Percentiles rank a stretch among this genome's conserved stretches.
Conservation (phyloP, 1,140 invertebrate species). For the Triops cancriformis region DNA sequence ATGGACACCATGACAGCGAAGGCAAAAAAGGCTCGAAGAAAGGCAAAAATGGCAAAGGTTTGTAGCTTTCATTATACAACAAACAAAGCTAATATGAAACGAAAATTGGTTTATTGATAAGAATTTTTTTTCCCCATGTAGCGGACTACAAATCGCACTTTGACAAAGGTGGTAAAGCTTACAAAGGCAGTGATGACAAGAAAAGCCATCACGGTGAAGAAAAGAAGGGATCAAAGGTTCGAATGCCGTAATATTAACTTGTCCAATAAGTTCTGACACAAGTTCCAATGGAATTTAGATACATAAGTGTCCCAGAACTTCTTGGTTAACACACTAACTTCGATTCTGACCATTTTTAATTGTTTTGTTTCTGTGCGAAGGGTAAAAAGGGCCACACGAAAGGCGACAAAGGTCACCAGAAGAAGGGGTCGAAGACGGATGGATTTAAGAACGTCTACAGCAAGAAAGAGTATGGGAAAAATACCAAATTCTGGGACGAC, state of each 20-base stretch:
- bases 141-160: neutral
- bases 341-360: neutral
- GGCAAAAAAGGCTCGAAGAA: slow-evolving; percentile 20
- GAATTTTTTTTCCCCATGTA: too few species aligned
- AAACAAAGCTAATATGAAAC: too few species aligned
- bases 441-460: slow-evolving; percentile 34
- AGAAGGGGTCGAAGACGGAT: slow-evolving; percentile 21
- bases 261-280: too few species aligned
- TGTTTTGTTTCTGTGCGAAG: neutral
- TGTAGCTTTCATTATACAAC: neutral
- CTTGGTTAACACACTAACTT: neutral
- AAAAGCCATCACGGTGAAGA: slow-evolving; percentile 18
- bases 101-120: too few species aligned
- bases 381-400: slow-evolving; percentile 19
- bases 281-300: too few species aligned
- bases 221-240: slow-evolving; percentile 8
- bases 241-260: neutral
- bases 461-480: slow-evolving; percentile 34
- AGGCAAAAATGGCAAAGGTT: slow-evolving; percentile 14
- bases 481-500: slow-evolving; percentile 33
- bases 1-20: slow-evolving; percentile 15
- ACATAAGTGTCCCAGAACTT: too few species aligned
- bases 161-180: neutral
- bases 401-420: slow-evolving; percentile 17
- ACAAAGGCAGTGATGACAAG: slow-evolving; percentile 20